These are phyloP conservation scores for Charanyca ferruginea DNA, from an alignment of 2,888 invertebrate species.

Conservation along the genomic window DNA sequence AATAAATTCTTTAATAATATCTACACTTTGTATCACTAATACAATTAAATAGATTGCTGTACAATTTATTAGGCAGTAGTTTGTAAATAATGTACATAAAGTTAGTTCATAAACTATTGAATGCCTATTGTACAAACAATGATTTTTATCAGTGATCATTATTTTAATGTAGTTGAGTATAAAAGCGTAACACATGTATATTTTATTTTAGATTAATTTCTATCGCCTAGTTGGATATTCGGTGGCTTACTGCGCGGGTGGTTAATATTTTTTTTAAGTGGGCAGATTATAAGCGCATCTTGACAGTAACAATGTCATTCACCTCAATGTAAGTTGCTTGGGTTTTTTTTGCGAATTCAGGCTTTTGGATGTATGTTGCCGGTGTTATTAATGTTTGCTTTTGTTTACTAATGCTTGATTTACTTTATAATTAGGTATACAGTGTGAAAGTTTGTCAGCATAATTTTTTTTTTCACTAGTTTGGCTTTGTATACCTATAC, in stretches of 20 bases:
- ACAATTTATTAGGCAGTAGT: conserved; percentile 25
- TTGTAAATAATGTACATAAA: conserved; percentile 23
- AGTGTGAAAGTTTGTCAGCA: no score
- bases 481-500: no score
- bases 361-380: conserved; percentile 44
- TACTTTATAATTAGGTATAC: no score
- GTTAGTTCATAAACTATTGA: background rate
- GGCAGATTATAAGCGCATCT: conserved; percentile 66
- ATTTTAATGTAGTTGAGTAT: conserved; percentile 29
- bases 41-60: conserved; percentile 16
- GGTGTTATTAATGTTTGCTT: conserved; percentile 41
- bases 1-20: conserved; percentile 22
- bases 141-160: conserved; percentile 59
- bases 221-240: conserved; percentile 74
- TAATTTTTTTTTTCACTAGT: no score
- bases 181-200: conserved; percentile 57
- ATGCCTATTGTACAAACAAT: conserved; percentile 34
- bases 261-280: conserved; percentile 70
- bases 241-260: conserved; percentile 79
- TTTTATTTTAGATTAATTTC: conserved; percentile 83
- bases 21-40: background rate
- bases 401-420: conserved; percentile 7
- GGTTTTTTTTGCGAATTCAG: conserved; percentile 42
- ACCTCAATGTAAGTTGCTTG: conserved; percentile 87
- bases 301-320: conserved; percentile 84